phyloP scores from a whole-genome alignment of 2,113 vertebrate genomes.

The Proterorhinus semilunaris region DNA sequence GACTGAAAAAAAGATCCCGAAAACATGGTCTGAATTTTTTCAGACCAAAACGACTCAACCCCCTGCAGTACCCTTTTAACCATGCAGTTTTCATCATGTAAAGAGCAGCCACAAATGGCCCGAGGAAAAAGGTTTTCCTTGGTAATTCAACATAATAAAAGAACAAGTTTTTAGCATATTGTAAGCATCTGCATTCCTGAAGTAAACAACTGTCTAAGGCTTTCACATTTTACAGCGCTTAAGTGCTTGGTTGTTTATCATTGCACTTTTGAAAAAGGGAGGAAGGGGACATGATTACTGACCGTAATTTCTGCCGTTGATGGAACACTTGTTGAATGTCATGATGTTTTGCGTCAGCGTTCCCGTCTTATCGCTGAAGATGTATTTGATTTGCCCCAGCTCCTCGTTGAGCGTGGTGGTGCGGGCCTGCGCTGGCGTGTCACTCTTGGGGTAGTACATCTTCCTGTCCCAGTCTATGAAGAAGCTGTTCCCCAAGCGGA shows the following conservation, averaged over 20 bases:
- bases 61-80: too few relatives aligned
- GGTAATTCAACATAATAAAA: too few relatives aligned
- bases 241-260: not conserved
- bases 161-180: too few relatives aligned
- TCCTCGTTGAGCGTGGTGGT: conserved; percentile 97
- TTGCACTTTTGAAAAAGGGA: not conserved
- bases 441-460: conserved; percentile 87
- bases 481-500: conserved; percentile 93
- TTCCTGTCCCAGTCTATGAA: conserved; percentile 95
- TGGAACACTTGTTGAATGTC: conserved; percentile 93
- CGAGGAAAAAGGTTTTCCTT: too few relatives aligned
- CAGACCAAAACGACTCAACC: too few relatives aligned
- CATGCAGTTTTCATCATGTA: too few relatives aligned
- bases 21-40: too few relatives aligned
- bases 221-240: not conserved
- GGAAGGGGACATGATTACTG: not conserved
- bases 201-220: too few relatives aligned
- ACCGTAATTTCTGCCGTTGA: conserved; percentile 89
- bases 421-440: conserved; percentile 86
- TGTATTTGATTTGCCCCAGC: conserved; percentile 93
- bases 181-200: too few relatives aligned
- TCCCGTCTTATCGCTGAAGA: conserved; percentile 97
- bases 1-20: too few relatives aligned
- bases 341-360: conserved; percentile 98
- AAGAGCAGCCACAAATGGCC: too few relatives aligned